Conservation (phyloP, 35 echinoderm and acorn worm species). For the Amphiura filiformis region DNA sequence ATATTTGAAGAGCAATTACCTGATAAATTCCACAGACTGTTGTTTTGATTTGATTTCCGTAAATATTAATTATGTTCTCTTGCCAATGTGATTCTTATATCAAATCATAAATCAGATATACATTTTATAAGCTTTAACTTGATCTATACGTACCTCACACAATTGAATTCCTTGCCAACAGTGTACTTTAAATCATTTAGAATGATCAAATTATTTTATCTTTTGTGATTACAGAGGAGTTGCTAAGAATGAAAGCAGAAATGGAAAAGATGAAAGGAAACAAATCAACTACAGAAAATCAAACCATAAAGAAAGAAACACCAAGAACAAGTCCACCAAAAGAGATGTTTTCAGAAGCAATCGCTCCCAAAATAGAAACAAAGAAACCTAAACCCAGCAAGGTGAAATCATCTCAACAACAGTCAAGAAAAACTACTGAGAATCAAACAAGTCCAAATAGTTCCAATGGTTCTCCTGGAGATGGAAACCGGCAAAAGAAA, state of each 20-base stretch:
- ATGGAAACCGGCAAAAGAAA: background rate
- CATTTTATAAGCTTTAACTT: too few relatives aligned
- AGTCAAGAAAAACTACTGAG: background rate
- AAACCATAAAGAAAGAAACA: background rate
- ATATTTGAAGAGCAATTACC: too few relatives aligned
- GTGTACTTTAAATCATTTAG: too few relatives aligned
- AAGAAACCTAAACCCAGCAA: background rate
- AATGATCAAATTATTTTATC: too few relatives aligned
- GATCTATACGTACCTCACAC: too few relatives aligned
- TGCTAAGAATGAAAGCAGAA: conserved; percentile 44
- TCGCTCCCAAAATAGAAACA: background rate
- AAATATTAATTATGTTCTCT: too few relatives aligned
- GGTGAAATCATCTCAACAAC: background rate
- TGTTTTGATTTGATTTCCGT: too few relatives aligned
- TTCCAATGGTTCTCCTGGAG: background rate
- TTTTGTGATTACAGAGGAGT: conserved; percentile 29
- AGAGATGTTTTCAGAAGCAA: conserved; percentile 61
- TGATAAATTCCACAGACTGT: too few relatives aligned
- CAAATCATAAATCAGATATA: too few relatives aligned
- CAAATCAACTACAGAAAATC: background rate
- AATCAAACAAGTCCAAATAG: background rate
- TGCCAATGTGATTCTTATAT: too few relatives aligned
- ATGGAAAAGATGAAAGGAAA: conserved; percentile 33
- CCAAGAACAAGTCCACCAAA: background rate
- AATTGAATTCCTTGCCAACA: too few relatives aligned